Base-by-base conservation (phyloP, 2,113 vertebrate species). In the Lagopus leucura region DNA sequence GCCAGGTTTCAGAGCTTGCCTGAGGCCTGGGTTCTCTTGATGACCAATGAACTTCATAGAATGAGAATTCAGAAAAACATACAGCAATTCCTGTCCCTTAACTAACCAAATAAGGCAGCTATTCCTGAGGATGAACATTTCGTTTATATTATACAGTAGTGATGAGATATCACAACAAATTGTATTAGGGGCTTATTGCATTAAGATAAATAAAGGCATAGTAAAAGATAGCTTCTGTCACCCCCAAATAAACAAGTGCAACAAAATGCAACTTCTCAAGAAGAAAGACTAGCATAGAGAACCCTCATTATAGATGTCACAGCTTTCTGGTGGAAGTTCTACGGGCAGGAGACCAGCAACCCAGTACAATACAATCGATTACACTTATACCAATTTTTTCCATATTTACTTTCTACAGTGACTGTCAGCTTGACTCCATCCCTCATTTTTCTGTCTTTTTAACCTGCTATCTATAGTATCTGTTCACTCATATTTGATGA, bases 321-420 rank as follows among this genome's bases (percentile, higher is more conserved):
- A 48, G 21, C 20, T 38, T 24, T 74, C 50, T 57, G 8, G 25
- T 63, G 42, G 30, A 69, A 69, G 6, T 28, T 3, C 8, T 32
- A 16, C 1, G 1, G 50, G 24, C 2, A 52, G 22, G 42, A 80
- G 20, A 16, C 30, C 63, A 58, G 63, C 6, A 48, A 21, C 18
- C 25, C 55, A 75, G 14, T 18, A 18, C 0, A 0, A 4, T 50
- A 65, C 25, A 57, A 25, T 6, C 13, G 34, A 8, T 43, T 58
- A 60, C 22, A 9, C 18, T 38, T 72, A 10, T 58, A 66, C 22
- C 18, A 45, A 11, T 66, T 66, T 60, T 21, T 79, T 12, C 32
- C 27, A 18, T 25, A 28, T 65, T 55, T 64, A 11, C 57, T 71
- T 42, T 25, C 43, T n/a, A 38, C 36, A 5, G 14, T 27, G 18